Evolutionary conservation across 2,888 invertebrate species (phyloP).

Genomic region (Drosophila barbarae): DNA sequence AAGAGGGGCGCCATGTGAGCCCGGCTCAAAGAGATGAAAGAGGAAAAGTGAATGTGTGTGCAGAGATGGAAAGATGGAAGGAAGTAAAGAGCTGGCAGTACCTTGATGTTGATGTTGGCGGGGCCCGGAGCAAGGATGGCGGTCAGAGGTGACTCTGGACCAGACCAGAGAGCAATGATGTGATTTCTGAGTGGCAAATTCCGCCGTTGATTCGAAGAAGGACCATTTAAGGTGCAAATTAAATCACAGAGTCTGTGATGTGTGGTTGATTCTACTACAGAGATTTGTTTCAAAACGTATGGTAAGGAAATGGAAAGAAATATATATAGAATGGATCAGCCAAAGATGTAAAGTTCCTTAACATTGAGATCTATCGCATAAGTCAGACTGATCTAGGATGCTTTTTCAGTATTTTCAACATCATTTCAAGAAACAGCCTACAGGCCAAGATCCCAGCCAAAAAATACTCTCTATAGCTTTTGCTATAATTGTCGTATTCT

Average conservation of each 20-base stretch:
- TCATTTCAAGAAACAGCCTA: no score
- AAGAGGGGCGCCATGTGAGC: conserved; percentile 29
- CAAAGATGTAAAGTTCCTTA: no score
- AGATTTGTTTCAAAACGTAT: neutral
- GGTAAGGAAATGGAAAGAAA: neutral
- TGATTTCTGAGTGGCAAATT: conserved; percentile 31
- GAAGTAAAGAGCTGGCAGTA: conserved; percentile 8
- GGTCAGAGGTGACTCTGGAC: conserved; percentile 19
- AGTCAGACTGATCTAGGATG: no score
- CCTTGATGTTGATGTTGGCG: conserved; percentile 19
- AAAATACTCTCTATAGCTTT: neutral
- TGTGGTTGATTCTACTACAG: neutral
- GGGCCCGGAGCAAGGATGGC: conserved; percentile 4
- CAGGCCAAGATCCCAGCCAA: no score
- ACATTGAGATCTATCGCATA: no score
- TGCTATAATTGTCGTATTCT: neutral
- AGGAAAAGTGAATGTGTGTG: conserved; percentile 9
- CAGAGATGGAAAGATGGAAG: conserved; percentile 1
- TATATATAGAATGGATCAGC: neutral
- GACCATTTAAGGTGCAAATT: conserved; percentile 25
- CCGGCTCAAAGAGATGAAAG: conserved; percentile 33
- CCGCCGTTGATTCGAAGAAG: conserved; percentile 22
- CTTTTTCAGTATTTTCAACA: no score
- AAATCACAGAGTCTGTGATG: conserved; percentile 18
- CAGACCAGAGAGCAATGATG: conserved; percentile 33